Base-by-base conservation (phyloP, 1,140 invertebrate species). In the Nephotettix cincticeps region DNA sequence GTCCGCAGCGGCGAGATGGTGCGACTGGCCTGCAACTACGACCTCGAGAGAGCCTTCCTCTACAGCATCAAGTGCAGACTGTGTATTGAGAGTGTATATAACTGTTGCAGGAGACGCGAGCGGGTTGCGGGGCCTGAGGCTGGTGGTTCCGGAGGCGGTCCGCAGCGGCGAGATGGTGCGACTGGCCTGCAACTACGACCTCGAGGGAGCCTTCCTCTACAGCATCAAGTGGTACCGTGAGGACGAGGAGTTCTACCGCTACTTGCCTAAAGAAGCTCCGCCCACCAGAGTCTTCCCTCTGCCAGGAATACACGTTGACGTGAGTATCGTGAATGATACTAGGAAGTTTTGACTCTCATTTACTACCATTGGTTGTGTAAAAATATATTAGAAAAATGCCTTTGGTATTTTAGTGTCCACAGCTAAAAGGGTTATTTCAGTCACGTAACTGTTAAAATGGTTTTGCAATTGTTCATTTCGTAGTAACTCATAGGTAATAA, bases 51-150 rank as follows among this genome's bases (percentile, higher is more conserved):
- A 40, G 88, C 87, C 25, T 81, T 86, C 6, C 85, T 95, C 1
- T 95, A 95, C 79, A 90, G 90, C 1, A 90, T 94, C 73, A 90
- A 92, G 80, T 95, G 92, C n/a, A n/a, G n/a, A n/a, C n/a, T n/a
- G n/a, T n/a, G n/a, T n/a, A n/a, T n/a, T n/a, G n/a, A n/a, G n/a
- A n/a, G n/a, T n/a, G n/a, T n/a, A n/a, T n/a, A n/a, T n/a, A n/a
- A n/a, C 28, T 65, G 72, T 83, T 81, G 1, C 82, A 90, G 89
- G 87, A 79, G 84, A 86, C 2, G 21, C 54, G 36, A 81, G 82
- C 63, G 85, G 89, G 17, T 81, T 93, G 29, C 86, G 86, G 74
- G 88, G 91, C 75, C 81, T 93, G 74, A 86, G 87, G 75, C 90
- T 93, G 79, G 87, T 86, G 61, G 89, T 91, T n/a, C 91, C 91